Percentiles rank a stretch among this genome's conserved stretches.
These are phyloP conservation scores for Arnoldichthys spilopterus DNA, from an alignment of 2,797 vertebrate genomes.

Conservation along the genomic window DNA sequence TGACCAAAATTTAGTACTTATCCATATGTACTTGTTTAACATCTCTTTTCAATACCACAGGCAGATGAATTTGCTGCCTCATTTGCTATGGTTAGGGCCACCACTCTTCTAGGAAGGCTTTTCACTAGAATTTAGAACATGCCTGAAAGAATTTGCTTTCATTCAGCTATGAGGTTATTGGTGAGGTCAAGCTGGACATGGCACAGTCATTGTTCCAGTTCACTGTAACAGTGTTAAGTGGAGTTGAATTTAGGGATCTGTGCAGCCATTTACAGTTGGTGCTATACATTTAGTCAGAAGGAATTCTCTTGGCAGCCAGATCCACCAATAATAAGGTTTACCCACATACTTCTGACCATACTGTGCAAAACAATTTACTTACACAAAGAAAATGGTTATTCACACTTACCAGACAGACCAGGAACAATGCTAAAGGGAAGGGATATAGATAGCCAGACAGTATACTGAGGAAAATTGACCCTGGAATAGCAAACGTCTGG, in stretches of 20 bases:
- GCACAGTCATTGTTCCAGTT: neutral
- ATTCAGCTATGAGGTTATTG: neutral
- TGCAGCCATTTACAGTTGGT: neutral
- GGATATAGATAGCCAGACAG: constrained; percentile 98
- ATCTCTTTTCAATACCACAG: neutral
- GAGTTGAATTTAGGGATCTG: no score
- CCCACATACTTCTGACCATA: neutral
- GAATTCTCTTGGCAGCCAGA: neutral
- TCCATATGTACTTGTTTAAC: neutral
- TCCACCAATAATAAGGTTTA: neutral
- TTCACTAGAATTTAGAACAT: neutral
- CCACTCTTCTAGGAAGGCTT: neutral
- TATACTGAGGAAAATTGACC: constrained; percentile 99
- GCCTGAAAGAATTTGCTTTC: neutral
- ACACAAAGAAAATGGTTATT: neutral
- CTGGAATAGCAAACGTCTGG: constrained; percentile 99
- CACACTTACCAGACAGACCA: constrained; percentile 96
- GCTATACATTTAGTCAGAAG: neutral
- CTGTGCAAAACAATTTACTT: neutral
- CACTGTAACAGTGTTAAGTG: neutral
- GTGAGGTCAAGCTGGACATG: neutral
- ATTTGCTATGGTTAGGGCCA: neutral
- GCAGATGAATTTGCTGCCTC: neutral
- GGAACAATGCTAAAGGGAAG: constrained; percentile 94
- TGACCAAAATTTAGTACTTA: neutral